These are phyloP conservation scores for Carlito syrichta DNA, from an alignment of 2,113 vertebrate genomes.

Conservation along the genomic window DNA sequence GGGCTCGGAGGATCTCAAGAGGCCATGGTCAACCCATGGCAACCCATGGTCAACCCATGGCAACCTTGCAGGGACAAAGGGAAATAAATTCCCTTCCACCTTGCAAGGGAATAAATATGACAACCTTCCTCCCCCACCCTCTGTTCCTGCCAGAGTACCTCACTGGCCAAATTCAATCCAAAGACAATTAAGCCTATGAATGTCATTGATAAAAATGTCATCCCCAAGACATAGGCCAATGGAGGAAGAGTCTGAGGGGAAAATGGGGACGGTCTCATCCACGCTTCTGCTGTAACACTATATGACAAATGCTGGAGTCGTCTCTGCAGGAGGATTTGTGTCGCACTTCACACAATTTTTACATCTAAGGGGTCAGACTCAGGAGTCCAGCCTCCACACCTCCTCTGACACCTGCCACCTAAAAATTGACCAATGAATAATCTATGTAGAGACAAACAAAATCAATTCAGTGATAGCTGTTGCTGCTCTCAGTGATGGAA, in stretches of 20 bases:
- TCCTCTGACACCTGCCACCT: accelerated
- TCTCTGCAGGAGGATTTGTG: neutral
- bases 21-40: neutral
- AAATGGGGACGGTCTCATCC: neutral
- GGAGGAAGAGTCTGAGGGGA: neutral
- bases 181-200: accelerated
- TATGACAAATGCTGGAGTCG: accelerated
- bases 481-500: accelerated
- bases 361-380: neutral
- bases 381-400: accelerated
- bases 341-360: neutral
- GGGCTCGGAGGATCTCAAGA: accelerated
- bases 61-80: accelerated
- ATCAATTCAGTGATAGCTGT: accelerated
- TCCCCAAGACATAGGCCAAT: accelerated
- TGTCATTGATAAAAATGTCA: neutral
- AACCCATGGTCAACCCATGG: neutral
- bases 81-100: too few species aligned
- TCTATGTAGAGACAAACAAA: neutral
- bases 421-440: too few species aligned
- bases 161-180: neutral
- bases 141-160: accelerated
- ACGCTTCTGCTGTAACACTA: neutral
- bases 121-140: accelerated
- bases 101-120: accelerated